Percentiles rank a stretch among this genome's conserved stretches.
These are phyloP conservation scores for Morpho achilles DNA, from an alignment of 2,888 invertebrate species.

Conservation along the genomic window DNA sequence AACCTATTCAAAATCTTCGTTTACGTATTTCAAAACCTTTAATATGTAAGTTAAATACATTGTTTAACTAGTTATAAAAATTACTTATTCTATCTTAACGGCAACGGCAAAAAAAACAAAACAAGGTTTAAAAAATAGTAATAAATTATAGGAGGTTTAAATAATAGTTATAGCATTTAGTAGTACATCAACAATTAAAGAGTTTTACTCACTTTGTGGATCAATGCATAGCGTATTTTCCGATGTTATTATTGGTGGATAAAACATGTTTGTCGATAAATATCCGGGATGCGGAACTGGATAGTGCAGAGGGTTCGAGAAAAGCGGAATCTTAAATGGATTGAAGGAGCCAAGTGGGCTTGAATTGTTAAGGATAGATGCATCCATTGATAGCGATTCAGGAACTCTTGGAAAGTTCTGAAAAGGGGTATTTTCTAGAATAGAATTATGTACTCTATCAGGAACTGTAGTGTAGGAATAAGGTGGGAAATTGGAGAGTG, in stretches of 20 bases:
- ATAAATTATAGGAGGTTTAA: no score
- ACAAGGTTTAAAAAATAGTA: no score
- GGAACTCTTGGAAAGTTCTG: constrained; percentile 52
- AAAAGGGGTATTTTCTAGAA: constrained; percentile 48
- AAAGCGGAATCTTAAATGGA: constrained; percentile 62
- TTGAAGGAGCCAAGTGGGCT: constrained; percentile 45
- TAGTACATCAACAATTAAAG: not conserved
- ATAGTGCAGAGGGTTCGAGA: constrained; percentile 57
- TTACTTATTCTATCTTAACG: no score
- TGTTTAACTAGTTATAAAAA: no score
- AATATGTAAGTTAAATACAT: no score
- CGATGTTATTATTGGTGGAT: constrained; percentile 54
- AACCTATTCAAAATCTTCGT: no score
- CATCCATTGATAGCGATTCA: constrained; percentile 40
- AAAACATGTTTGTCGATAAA: constrained; percentile 65
- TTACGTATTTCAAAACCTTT: no score
- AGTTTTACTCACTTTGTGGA: constrained; percentile 41
- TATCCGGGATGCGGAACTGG: constrained; percentile 60
- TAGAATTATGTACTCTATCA: constrained; percentile 40
- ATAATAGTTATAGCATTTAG: no score
- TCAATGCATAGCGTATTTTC: constrained; percentile 37
- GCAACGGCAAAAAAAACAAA: no score
- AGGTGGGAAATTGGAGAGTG: constrained; percentile 49
- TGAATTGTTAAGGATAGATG: constrained; percentile 41
- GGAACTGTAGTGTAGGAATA: constrained; percentile 49